Conservation (phyloP, 2,888 invertebrate genomes). For the Dastarcus helophoroides region DNA sequence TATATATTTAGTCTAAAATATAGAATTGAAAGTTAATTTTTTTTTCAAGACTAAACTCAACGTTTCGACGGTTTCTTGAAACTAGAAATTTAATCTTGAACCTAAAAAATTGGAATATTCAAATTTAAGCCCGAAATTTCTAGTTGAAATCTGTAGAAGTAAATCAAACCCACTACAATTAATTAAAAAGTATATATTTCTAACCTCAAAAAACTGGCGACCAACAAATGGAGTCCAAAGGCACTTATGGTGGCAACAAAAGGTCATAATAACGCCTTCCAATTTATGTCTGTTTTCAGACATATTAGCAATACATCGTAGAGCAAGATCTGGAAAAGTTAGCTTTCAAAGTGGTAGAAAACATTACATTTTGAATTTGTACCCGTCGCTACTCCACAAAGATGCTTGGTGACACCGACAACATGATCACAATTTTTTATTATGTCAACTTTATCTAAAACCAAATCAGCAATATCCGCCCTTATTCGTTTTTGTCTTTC, state of each 20-base stretch:
- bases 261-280: constrained; percentile 59
- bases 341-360: not conserved
- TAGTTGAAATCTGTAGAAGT: no score
- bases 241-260: constrained; percentile 88
- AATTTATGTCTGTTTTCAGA: constrained; percentile 33
- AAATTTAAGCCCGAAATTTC: no score
- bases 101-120: no score
- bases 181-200: no score
- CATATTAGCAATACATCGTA: constrained; percentile 51
- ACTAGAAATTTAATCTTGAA: no score
- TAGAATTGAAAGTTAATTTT: no score
- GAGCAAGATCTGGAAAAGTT: constrained; percentile 50
- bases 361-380: constrained; percentile 10
- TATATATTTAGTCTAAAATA: no score
- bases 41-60: no score
- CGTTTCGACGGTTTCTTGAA: no score
- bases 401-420: constrained; percentile 76
- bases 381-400: constrained; percentile 85
- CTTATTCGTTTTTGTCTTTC: constrained; percentile 51
- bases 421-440: constrained; percentile 40
- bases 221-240: constrained; percentile 60
- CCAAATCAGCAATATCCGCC: constrained; percentile 72
- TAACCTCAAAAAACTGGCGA: constrained; percentile 45
- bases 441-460: constrained; percentile 44
- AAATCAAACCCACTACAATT: no score